Evolutionary conservation across 2,113 vertebrate genomes (phyloP).

Genomic region (Verasper variegatus): DNA sequence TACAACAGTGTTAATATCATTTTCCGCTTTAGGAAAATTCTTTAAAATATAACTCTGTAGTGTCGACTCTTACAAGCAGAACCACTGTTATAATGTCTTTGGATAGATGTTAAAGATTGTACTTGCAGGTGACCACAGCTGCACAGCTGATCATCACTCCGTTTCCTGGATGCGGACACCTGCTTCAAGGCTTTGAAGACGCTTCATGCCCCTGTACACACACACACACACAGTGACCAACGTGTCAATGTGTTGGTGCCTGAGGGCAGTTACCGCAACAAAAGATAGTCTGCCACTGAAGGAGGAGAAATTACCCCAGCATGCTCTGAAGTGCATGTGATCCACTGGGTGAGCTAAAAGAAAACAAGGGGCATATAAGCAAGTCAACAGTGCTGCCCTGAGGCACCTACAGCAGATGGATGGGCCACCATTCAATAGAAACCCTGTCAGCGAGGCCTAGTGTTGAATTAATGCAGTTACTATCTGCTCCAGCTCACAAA

Average conservation of each 20-base stretch:
- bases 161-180: conserved; percentile 35
- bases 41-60: conserved; percentile 45
- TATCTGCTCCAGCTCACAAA: conserved; percentile 4
- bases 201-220: not conserved
- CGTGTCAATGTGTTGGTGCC: conserved; percentile 6
- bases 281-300: conserved; percentile 21
- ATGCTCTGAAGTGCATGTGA: conserved; percentile 41
- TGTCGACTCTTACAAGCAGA: conserved; percentile 21
- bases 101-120: conserved; percentile 61
- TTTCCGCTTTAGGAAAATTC: conserved; percentile 42
- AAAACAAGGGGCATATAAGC: conserved; percentile 23
- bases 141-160: conserved; percentile 26
- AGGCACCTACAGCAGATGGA: conserved; percentile 43
- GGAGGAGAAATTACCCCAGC: conserved; percentile 2
- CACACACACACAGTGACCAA: not conserved
- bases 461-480: conserved; percentile 24
- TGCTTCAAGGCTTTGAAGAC: conserved; percentile 34
- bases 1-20: conserved; percentile 53
- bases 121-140: conserved; percentile 21
- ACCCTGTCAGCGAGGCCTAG: conserved; percentile 26
- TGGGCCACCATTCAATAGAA: conserved; percentile 19
- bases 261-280: conserved; percentile 19
- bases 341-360: conserved; percentile 35
- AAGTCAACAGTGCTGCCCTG: conserved; percentile 33
- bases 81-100: conserved; percentile 66